Percentiles rank a stretch among this genome's conserved stretches.
Conservation (phyloP, 2,113 vertebrate genomes). For the Hydrolagus affinis region DNA sequence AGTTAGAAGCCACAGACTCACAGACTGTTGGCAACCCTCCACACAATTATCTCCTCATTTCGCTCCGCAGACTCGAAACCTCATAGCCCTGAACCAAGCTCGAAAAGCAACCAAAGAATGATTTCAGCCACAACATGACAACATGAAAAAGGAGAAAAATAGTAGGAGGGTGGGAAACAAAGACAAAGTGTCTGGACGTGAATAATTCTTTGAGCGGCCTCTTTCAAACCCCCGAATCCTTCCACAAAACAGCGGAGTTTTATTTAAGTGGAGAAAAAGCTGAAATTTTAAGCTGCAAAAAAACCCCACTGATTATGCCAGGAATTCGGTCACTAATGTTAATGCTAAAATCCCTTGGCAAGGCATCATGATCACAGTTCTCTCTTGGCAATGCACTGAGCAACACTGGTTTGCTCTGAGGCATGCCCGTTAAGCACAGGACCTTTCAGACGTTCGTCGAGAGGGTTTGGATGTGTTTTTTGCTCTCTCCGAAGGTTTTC, state of each 20-base stretch:
- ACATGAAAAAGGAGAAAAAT: neutral
- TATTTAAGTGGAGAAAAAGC: neutral
- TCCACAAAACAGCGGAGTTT: neutral
- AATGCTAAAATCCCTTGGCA: slow-evolving; percentile 4
- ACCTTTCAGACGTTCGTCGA: neutral
- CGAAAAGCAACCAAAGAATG: neutral
- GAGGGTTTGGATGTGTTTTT: neutral
- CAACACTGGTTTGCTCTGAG: neutral
- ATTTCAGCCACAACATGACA: neutral
- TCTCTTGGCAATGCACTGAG: neutral
- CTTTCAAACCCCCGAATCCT: neutral
- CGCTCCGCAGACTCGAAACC: neutral
- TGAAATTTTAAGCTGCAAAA: slow-evolving; percentile 14
- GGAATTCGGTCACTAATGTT: neutral
- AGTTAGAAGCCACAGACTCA: neutral
- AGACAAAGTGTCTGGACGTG: neutral
- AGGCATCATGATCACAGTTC: slow-evolving; percentile 1
- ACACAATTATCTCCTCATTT: neutral
- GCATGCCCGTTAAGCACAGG: slow-evolving; percentile 10
- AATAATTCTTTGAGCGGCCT: neutral
- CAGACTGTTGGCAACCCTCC: neutral
- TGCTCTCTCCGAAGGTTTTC: no score
- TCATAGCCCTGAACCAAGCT: neutral
- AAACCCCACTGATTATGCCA: slow-evolving; percentile 8
- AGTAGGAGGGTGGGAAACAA: neutral